phyloP scores from a whole-genome alignment of 2,888 invertebrate species.

The Sympetrum striolatum region DNA sequence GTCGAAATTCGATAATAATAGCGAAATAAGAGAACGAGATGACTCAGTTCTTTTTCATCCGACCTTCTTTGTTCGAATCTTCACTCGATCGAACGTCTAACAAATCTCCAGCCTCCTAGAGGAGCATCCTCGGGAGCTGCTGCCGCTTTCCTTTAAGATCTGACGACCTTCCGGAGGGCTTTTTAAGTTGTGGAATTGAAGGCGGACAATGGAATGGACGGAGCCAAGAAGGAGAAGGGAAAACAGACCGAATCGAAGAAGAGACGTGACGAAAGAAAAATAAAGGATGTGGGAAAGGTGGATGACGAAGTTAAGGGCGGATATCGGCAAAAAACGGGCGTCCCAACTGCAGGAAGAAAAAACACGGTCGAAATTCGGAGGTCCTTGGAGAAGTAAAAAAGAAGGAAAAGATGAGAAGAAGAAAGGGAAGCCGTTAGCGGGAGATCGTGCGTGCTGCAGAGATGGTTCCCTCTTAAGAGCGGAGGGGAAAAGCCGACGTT shows the following conservation, averaged over 20 bases:
- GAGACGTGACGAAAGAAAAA: background rate
- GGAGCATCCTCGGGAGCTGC: too few species aligned
- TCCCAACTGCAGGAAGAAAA: background rate
- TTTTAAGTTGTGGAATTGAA: background rate
- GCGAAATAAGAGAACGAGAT: too few species aligned
- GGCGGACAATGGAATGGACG: background rate
- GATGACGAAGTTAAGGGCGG: constrained; percentile 17
- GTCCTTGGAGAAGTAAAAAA: background rate
- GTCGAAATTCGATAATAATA: too few species aligned
- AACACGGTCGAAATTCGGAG: background rate
- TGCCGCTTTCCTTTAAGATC: too few species aligned
- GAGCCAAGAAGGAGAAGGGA: background rate
- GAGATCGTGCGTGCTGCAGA: background rate
- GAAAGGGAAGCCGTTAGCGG: background rate
- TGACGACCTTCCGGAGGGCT: background rate
- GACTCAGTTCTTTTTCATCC: too few species aligned
- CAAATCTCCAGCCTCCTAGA: too few species aligned
- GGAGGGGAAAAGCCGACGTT: background rate
- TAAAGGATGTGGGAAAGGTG: background rate
- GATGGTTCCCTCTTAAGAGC: background rate
- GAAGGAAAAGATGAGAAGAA: too few species aligned
- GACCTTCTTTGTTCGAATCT: too few species aligned
- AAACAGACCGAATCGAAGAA: background rate
- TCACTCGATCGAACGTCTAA: too few species aligned
- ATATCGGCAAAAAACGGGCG: background rate